Evolutionary conservation across 2,113 vertebrate genomes (phyloP), one percentile per base, ranked within the genome.

Genomic region (Furnarius figulus): DNA sequence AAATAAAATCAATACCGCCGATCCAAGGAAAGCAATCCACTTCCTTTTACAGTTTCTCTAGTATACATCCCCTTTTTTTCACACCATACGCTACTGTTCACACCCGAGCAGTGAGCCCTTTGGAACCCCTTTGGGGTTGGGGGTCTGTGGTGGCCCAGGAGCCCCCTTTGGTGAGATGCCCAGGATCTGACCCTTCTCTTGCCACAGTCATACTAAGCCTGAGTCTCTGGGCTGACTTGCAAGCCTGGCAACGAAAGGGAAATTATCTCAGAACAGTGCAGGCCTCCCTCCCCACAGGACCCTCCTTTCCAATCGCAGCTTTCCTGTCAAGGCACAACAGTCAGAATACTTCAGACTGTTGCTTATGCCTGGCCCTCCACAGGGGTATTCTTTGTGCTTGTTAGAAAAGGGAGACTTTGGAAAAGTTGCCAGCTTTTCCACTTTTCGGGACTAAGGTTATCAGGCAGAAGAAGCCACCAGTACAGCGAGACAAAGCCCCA

Each of bases 91-190:
- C 61, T 9, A 24, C 39, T 22, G 24, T 25, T 25, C 21, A 39
- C 11, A 3, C 62, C 53, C 0, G 0, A 2, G 3, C 30, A 30
- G 39, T 14, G 53, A 30, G 8, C 24, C 39, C 62, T 13, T 6
- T 1, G 6, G 30, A 40, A 55, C 30, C 39, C 62, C 2, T 1
- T 30, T 8, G 10, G 14, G 8, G 4, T 12, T 15, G 33, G 18
- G 27, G 20, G 24, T 8, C 56, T 24, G 23, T 8, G 39, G 30
- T 19, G 49, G 15, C 6, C 25, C 4, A 4, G 50, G 28, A n/a
- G 19, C 23, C 5, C 14, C 19, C 62, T 82, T 53, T 4, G 39
- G 44, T 20, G 46, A 53, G 24, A n/a, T 5, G n/a, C 46, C 46
- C 20, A 2, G 39, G 53, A 35, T 13, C 2, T 25, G 39, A 12